phyloP scores from a whole-genome alignment of 2,113 vertebrate species.

The Lutjanus erythropterus region DNA sequence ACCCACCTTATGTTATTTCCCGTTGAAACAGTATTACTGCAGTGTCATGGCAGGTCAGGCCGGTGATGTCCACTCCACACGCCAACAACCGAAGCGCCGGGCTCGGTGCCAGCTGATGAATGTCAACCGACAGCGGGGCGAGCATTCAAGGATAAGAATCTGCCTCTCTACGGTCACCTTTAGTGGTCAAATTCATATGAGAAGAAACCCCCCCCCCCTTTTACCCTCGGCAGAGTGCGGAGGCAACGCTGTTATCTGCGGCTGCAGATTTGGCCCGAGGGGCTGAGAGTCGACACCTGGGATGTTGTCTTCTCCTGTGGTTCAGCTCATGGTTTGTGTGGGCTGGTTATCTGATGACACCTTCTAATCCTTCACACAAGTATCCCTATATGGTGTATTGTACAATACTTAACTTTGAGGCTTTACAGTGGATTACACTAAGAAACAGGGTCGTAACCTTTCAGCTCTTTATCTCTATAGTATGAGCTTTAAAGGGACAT shows the following conservation, averaged over 20 bases:
- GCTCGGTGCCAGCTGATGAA: constrained; percentile 45
- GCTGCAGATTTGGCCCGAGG: constrained; percentile 66
- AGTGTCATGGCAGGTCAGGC: constrained; percentile 51
- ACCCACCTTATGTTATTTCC: constrained; percentile 56
- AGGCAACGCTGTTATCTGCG: constrained; percentile 59
- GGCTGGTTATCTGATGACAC: constrained; percentile 75
- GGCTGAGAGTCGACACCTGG: constrained; percentile 33
- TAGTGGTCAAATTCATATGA: constrained; percentile 37
- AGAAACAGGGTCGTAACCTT: constrained; percentile 61
- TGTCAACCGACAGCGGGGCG: constrained; percentile 36
- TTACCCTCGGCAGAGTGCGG: constrained; percentile 26
- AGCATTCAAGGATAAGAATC: constrained; percentile 63
- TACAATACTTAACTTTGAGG: constrained; percentile 61
- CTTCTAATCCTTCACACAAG: constrained; percentile 65
- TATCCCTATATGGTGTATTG: constrained; percentile 46
- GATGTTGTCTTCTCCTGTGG: constrained; percentile 64
- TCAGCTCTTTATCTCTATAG: constrained; percentile 50
- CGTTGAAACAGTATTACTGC: constrained; percentile 35
- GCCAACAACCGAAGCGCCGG: constrained; percentile 28
- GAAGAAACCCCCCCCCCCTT: constrained; percentile 19
- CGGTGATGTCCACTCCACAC: constrained; percentile 46
- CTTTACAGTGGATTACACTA: constrained; percentile 69
- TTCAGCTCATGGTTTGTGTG: constrained; percentile 57
- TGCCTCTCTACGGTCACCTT: constrained; percentile 38
- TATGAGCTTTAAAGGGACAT: constrained; percentile 20